A percentile compares a stretch with the other conserved stretches of the same genome.
These are phyloP conservation scores for Netelia virgata DNA, from an alignment of 2,888 invertebrate species.

Conservation along the genomic window DNA sequence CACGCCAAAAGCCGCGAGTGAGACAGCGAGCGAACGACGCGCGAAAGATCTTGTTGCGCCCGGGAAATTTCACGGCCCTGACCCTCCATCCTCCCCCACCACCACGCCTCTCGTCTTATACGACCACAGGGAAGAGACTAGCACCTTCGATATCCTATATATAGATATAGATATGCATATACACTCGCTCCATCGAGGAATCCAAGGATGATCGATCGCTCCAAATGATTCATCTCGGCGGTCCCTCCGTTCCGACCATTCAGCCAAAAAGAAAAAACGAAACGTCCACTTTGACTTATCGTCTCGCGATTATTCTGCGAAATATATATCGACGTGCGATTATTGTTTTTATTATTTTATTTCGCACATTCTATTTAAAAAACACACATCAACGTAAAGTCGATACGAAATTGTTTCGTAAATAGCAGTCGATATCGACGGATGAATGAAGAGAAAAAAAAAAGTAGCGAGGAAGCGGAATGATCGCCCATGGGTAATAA, in stretches of 20 bases:
- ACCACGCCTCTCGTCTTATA: conserved; percentile 15
- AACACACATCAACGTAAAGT: conserved; percentile 24
- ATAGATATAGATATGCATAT: background rate
- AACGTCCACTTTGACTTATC: conserved; percentile 54
- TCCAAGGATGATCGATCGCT: conserved; percentile 64
- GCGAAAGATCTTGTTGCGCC: conserved; percentile 4
- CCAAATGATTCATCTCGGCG: conserved; percentile 59
- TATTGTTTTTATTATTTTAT: conserved; percentile 13
- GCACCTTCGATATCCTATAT: conserved; percentile 16
- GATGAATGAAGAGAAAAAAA: conserved; percentile 27
- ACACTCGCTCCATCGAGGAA: conserved; percentile 35
- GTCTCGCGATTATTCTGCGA: conserved; percentile 40
- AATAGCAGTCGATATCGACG: conserved; percentile 38
- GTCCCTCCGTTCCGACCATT: conserved; percentile 9
- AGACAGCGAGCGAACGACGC: background rate
- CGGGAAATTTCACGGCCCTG: conserved; percentile 10
- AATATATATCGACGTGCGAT: conserved; percentile 41
- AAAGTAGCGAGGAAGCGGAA: background rate
- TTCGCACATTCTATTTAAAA: conserved; percentile 1
- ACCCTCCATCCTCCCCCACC: conserved; percentile 3
- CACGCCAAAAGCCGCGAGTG: conserved; percentile 1
- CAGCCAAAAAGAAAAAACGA: background rate
- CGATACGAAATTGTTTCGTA: conserved; percentile 55
- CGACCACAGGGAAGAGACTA: conserved; percentile 32
- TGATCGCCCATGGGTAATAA: background rate